Evolutionary conservation across 2,113 vertebrate species (phyloP).

Genomic region (Bungarus multicinctus): DNA sequence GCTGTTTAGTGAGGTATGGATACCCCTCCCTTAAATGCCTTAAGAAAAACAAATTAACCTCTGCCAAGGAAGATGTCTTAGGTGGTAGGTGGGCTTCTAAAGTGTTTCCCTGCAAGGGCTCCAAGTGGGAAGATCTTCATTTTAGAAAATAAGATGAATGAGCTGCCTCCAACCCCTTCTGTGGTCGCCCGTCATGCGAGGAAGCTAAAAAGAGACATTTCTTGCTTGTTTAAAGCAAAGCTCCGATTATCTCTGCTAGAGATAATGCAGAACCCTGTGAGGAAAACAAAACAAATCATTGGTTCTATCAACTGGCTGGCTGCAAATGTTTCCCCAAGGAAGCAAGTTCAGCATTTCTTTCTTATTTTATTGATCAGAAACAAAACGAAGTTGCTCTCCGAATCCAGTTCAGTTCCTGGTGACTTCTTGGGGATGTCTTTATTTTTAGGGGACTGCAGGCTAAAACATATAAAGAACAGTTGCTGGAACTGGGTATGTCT

Average conservation of each 20-base stretch:
- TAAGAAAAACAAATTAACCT: background rate
- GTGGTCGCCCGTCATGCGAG: background rate
- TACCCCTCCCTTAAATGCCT: slow-evolving; percentile 35
- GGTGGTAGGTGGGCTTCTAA: slow-evolving; percentile 43
- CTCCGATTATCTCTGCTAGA: slow-evolving; percentile 11
- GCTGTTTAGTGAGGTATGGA: slow-evolving; percentile 33
- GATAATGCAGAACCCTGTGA: slow-evolving; percentile 17
- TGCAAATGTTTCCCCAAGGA: background rate
- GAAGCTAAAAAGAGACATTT: slow-evolving; percentile 9
- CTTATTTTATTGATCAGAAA: background rate
- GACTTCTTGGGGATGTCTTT: background rate
- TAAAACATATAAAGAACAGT: too few relatives aligned
- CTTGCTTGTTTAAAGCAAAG: slow-evolving; percentile 16
- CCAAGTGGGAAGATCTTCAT: slow-evolving; percentile 42
- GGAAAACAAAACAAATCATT: background rate
- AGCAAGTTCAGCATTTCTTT: background rate
- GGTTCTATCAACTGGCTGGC: background rate
- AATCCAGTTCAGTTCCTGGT: background rate
- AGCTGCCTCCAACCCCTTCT: slow-evolving; percentile 19
- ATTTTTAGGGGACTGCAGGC: background rate
- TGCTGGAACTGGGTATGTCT: too few relatives aligned
- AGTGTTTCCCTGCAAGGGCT: slow-evolving; percentile 37
- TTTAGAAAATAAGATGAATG: slow-evolving; percentile 52
- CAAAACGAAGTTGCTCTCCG: background rate
- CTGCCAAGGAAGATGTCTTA: background rate